A percentile compares a stretch with the other conserved stretches of the same genome.
Evolutionary conservation across 2,797 vertebrate species (phyloP).

Genomic region (Rhynchonycteris naso): DNA sequence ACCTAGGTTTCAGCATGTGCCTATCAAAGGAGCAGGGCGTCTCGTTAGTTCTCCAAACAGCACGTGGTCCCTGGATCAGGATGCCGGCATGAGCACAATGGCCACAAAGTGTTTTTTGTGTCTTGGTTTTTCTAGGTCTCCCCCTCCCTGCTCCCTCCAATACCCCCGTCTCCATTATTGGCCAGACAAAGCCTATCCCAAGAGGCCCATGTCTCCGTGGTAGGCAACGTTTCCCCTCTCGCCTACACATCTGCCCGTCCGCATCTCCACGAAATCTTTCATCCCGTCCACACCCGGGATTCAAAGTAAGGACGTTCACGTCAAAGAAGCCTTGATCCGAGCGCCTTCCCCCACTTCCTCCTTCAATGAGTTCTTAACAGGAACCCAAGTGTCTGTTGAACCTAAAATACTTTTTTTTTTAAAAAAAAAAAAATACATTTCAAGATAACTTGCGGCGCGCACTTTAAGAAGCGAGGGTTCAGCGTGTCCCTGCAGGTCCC

Average conservation of each 20-base stretch:
- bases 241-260: conserved; percentile 65
- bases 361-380: conserved; percentile 82
- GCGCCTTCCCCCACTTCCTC: conserved; percentile 73
- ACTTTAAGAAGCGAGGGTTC: conserved; percentile 85
- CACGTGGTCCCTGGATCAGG: conserved; percentile 65
- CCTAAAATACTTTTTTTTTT: conserved; percentile 79
- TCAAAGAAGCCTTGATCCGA: conserved; percentile 83
- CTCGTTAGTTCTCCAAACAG: conserved; percentile 72
- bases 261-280: conserved; percentile 73
- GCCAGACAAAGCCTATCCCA: conserved; percentile 76
- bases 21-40: conserved; percentile 44
- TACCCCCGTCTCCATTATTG: conserved; percentile 70
- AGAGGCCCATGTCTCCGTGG: conserved; percentile 50
- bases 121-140: conserved; percentile 73
- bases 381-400: conserved; percentile 83
- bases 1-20: neutral
- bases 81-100: conserved; percentile 71
- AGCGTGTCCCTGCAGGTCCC: conserved; percentile 82
- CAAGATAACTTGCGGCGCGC: conserved; percentile 79
- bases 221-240: conserved; percentile 60
- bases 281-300: conserved; percentile 63
- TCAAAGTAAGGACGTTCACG: conserved; percentile 76
- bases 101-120: conserved; percentile 76
- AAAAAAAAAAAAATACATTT: conserved; percentile 76
- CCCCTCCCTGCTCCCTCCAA: conserved; percentile 6